These are phyloP conservation scores for Crotalus tigris DNA, from an alignment of 2,113 vertebrate genomes.

Conservation along the genomic window DNA sequence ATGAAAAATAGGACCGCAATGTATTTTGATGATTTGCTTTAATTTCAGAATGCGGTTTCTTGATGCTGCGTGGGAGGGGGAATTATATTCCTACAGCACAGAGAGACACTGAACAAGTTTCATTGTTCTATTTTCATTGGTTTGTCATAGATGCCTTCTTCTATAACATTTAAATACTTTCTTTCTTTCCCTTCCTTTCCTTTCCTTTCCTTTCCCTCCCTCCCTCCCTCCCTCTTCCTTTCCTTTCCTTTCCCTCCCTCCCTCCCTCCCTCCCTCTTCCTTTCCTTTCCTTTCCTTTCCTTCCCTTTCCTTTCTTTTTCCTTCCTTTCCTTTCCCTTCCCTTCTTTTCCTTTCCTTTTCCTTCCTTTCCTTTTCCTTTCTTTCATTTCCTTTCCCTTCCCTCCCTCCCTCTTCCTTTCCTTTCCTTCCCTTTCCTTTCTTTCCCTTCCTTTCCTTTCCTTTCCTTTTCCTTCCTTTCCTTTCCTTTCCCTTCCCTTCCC, in stretches of 20 bases:
- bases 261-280: background rate
- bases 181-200: background rate
- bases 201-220: too few species aligned
- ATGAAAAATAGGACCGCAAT: background rate
- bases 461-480: too few species aligned
- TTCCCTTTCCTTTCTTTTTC: background rate
- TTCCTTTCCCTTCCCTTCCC: too few species aligned
- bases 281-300: fast-evolving
- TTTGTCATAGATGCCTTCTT: background rate
- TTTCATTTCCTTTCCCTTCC: too few species aligned
- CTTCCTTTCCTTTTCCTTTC: too few species aligned
- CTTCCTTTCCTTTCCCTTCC: too few species aligned
- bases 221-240: background rate
- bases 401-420: fast-evolving
- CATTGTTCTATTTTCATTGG: background rate
- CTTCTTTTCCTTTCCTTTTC: too few species aligned
- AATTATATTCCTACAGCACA: background rate
- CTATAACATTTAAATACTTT: background rate
- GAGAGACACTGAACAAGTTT: background rate
- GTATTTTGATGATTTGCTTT: background rate
- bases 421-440: background rate
- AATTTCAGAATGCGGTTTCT: background rate
- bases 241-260: too few species aligned
- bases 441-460: too few species aligned
- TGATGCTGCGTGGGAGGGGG: background rate